phyloP scores from a whole-genome alignment of 2,888 invertebrate species.

The Matsumyia berberina region DNA sequence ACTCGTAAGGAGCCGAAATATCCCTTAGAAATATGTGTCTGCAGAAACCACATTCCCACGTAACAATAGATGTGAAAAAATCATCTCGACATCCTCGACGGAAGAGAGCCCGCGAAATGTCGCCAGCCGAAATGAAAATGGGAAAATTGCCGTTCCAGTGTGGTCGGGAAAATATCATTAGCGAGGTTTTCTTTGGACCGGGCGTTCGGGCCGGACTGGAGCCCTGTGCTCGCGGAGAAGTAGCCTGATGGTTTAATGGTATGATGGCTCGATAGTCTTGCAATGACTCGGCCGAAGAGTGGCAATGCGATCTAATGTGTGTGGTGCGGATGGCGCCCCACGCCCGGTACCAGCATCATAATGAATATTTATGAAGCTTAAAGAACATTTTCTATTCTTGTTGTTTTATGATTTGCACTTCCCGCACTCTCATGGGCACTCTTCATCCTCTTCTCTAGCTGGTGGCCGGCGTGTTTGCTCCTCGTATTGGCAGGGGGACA shows the following conservation, averaged over 20 bases:
- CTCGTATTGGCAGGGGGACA: constrained; percentile 3
- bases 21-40: constrained; percentile 25
- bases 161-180: constrained; percentile 50
- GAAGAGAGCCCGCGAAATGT: constrained; percentile 20
- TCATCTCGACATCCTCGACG: constrained; percentile 14
- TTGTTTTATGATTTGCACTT: constrained; percentile 83
- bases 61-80: background rate
- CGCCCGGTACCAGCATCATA: constrained; percentile 61
- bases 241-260: constrained; percentile 9
- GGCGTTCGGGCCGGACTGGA: background rate
- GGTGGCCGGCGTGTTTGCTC: constrained; percentile 14
- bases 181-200: constrained; percentile 32
- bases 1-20: constrained; percentile 27
- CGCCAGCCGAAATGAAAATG: constrained; percentile 48
- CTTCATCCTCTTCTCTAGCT: constrained; percentile 29
- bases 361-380: constrained; percentile 84
- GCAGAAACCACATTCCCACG: constrained; percentile 8
- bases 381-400: constrained; percentile 81
- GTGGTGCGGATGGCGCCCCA: background rate
- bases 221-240: background rate
- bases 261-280: constrained; percentile 4
- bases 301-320: constrained; percentile 27
- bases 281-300: constrained; percentile 10
- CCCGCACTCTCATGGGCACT: constrained; percentile 29
- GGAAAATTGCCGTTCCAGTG: constrained; percentile 17